Conservation (phyloP, 2,113 vertebrate genomes). For the Casuarius casuarius region DNA sequence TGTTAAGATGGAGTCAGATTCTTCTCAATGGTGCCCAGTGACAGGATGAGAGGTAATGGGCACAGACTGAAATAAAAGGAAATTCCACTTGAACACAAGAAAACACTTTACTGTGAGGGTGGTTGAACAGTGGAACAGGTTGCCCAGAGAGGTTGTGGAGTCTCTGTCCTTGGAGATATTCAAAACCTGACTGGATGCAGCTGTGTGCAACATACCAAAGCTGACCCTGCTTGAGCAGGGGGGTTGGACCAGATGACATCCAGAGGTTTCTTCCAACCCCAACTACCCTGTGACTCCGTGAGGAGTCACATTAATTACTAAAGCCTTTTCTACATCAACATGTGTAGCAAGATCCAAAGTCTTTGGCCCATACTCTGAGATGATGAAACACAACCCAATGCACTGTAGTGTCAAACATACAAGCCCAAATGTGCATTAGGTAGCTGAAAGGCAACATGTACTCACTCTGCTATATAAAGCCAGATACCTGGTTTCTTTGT, state of each 20-base stretch:
- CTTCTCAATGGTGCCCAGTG: too few relatives aligned
- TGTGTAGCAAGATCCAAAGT: background rate
- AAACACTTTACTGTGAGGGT: background rate
- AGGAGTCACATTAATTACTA: background rate
- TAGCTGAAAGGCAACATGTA: background rate
- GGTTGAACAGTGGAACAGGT: background rate
- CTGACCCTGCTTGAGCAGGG: too few relatives aligned
- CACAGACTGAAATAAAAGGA: background rate
- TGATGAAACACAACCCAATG: background rate
- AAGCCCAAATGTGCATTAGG: background rate
- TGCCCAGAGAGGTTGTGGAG: too few relatives aligned
- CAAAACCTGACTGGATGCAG: too few relatives aligned
- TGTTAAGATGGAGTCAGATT: too few relatives aligned
- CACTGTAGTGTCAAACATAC: background rate
- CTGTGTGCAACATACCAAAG: too few relatives aligned
- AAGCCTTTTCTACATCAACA: background rate
- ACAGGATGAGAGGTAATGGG: too few relatives aligned
- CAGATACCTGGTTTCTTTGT: background rate
- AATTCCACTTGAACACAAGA: background rate
- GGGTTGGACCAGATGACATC: too few relatives aligned
- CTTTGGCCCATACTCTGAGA: background rate
- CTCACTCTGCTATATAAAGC: rapidly evolving
- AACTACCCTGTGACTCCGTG: too few relatives aligned
- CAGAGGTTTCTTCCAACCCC: too few relatives aligned
- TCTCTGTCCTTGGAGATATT: too few relatives aligned